Percentiles rank a stretch among this genome's conserved stretches.
These are phyloP conservation scores for Troides aeacus DNA, from an alignment of 2,888 invertebrate species.

Conservation along the genomic window DNA sequence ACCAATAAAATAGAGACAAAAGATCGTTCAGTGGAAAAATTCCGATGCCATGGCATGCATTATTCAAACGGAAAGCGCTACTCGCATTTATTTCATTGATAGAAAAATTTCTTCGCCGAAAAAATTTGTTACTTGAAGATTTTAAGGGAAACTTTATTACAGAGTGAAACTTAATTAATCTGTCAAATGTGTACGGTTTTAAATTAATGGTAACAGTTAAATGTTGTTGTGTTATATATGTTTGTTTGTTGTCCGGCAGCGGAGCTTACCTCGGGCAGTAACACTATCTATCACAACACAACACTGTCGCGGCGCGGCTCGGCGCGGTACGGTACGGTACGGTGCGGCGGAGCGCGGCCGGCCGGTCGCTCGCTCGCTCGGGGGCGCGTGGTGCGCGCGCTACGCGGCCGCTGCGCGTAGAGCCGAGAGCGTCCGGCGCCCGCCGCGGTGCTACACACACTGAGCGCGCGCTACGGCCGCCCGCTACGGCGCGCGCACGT, in stretches of 20 bases:
- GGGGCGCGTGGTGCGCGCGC: no score
- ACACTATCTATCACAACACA: constrained; percentile 31
- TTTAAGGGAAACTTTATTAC: no score
- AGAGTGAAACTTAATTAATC: no score
- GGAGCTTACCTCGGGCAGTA: constrained; percentile 14
- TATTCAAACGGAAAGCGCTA: constrained; percentile 26
- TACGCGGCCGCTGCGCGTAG: no score
- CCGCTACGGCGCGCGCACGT: constrained; percentile 71
- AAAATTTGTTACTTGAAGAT: no score
- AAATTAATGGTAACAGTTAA: no score
- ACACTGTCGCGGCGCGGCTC: constrained; percentile 30
- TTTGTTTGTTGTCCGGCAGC: no score
- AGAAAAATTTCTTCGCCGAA: constrained; percentile 1
- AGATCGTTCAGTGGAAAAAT: constrained; percentile 17
- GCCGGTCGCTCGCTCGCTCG: no score
- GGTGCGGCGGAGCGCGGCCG: constrained; percentile 1
- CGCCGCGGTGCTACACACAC: constrained; percentile 40
- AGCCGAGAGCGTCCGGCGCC: constrained; percentile 28
- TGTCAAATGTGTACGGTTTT: no score
- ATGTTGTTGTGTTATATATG: no score
- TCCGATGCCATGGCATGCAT: constrained; percentile 15
- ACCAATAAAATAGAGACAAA: constrained; percentile 22
- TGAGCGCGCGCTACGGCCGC: constrained; percentile 51
- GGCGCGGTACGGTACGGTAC: constrained; percentile 28
- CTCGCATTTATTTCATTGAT: constrained; percentile 21